These are phyloP conservation scores for Acleris cristana DNA, from an alignment of 2,888 invertebrate genomes.

Conservation along the genomic window DNA sequence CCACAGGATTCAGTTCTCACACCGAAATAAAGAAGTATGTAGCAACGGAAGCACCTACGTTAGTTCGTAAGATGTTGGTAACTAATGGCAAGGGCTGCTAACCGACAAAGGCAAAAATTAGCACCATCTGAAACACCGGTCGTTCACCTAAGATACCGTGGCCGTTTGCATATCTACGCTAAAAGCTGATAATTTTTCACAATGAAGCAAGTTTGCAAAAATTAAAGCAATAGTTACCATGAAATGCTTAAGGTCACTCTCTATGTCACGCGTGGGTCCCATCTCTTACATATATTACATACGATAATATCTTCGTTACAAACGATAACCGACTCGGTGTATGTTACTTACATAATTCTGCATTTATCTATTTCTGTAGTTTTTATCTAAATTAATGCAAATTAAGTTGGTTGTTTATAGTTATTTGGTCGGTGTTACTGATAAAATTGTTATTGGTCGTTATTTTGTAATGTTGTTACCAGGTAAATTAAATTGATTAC, in stretches of 20 bases:
- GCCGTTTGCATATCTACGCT: constrained; percentile 29
- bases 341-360: constrained; percentile 16
- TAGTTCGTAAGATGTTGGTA: constrained; percentile 48
- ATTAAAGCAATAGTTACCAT: constrained; percentile 1
- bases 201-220: constrained; percentile 7
- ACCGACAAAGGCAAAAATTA: constrained; percentile 71
- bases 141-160: constrained; percentile 60
- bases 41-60: constrained; percentile 16
- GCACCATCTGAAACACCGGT: constrained; percentile 66
- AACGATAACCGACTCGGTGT: background rate
- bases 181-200: constrained; percentile 21
- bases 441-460: constrained; percentile 13
- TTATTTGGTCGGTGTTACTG: constrained; percentile 11
- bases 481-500: too few relatives aligned
- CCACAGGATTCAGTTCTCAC: background rate
- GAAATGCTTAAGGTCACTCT: constrained; percentile 28
- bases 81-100: constrained; percentile 62
- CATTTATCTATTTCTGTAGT: constrained; percentile 31
- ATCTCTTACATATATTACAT: background rate
- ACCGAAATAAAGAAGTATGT: constrained; percentile 6
- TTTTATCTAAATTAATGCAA: constrained; percentile 35
- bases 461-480: constrained; percentile 10
- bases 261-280: constrained; percentile 23
- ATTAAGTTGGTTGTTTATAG: constrained; percentile 31
- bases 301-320: background rate